Base-by-base conservation (phyloP, 2,797 vertebrate species). In the Orestias chungarensis region DNA sequence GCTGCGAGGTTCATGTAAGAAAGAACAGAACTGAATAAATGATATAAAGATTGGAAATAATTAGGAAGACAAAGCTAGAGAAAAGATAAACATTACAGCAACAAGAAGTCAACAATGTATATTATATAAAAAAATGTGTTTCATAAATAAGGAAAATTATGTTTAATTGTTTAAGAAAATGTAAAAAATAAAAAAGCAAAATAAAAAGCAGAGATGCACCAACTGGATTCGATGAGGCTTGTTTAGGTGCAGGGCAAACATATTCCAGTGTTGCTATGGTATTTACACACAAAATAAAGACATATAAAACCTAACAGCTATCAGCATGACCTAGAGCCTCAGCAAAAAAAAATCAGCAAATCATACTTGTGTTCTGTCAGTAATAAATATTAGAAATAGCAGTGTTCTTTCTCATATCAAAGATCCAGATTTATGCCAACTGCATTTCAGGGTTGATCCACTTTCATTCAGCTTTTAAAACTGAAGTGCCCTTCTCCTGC, bases 1-100 rank as follows among this genome's bases (percentile, higher is more conserved):
- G 96, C 98, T 99, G 93, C 46, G 10, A 67, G 18, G 0, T 66
- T 0, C 59, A 49, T 91, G 44, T 23, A 52, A 46, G 29, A 57
- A n/a, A 50, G 61, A 14, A 52, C 15, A 35, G 15, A 52, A 29
- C 25, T 64, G 27, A 33, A 66, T 40, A 55, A 42, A 50, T 42
- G 33, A 46, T 47, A 31, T 61, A 11, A 40, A 70, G 44, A 29
- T 10, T 6, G 23, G 27, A 18, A n/a, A n/a, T n/a, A n/a, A n/a
- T n/a, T n/a, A n/a, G n/a, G n/a, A n/a, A n/a, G n/a, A n/a, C n/a
- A n/a, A n/a, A n/a, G n/a, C n/a, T n/a, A n/a, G n/a, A n/a, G n/a
- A n/a, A n/a, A n/a, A n/a, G n/a, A n/a, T n/a, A n/a, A n/a, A n/a
- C n/a, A n/a, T n/a, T n/a, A n/a, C n/a, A n/a, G n/a, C n/a, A n/a